These are phyloP conservation scores for Pangasius larnaudii DNA, from an alignment of 2,797 vertebrate species.

Conservation along the genomic window DNA sequence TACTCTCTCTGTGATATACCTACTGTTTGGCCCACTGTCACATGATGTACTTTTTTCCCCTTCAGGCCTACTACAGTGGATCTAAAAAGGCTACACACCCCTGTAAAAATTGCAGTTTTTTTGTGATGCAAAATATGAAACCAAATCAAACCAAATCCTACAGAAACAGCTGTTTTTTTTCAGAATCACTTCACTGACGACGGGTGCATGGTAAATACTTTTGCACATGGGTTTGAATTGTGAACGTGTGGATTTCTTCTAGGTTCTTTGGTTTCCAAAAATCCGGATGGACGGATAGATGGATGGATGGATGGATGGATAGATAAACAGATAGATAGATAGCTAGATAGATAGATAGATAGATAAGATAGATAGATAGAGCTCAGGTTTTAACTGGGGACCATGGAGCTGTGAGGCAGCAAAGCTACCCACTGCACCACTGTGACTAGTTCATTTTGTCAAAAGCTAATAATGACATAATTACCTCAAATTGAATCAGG, in stretches of 20 bases:
- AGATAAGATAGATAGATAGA: background rate
- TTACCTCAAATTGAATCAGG: background rate
- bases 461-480: constrained; percentile 9
- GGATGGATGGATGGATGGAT: background rate
- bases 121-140: background rate
- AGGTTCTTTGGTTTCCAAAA: background rate
- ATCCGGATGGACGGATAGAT: background rate
- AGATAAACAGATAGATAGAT: no score
- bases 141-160: background rate
- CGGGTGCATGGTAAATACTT: background rate
- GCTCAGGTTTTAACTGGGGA: background rate
- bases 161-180: background rate
- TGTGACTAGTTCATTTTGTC: background rate
- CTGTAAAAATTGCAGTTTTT: background rate
- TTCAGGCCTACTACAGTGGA: background rate
- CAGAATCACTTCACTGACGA: background rate
- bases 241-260: background rate
- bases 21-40: constrained; percentile 1
- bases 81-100: background rate
- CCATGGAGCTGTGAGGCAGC: background rate
- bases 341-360: background rate
- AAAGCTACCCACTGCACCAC: background rate
- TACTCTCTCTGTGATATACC: constrained; percentile 12
- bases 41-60: background rate
- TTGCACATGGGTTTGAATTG: background rate